Percentiles rank a stretch among this genome's conserved stretches.
phyloP scores from a whole-genome alignment of 2,888 invertebrate species.

The Agonopterix subpropinquella region DNA sequence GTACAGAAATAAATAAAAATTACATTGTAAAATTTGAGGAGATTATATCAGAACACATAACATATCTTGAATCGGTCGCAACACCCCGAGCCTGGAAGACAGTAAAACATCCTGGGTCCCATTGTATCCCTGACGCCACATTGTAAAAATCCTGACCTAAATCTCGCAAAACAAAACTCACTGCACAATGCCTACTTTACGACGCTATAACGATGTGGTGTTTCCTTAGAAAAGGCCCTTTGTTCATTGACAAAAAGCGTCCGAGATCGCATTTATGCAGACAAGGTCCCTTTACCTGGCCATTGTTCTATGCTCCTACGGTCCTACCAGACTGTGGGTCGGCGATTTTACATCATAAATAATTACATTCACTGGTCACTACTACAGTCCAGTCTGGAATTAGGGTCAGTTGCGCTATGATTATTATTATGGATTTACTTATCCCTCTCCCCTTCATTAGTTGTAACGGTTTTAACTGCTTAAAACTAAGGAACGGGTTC shows the following conservation, averaged over 20 bases:
- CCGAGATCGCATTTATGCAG: conserved; percentile 66
- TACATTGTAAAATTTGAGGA: no score
- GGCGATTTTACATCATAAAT: conserved; percentile 65
- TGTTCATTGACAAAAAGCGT: conserved; percentile 72
- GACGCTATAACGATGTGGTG: conserved; percentile 73
- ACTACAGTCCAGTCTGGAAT: conserved; percentile 33
- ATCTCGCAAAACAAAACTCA: conserved; percentile 69
- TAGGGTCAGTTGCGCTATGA: conserved; percentile 66
- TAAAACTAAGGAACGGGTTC: conserved; percentile 74
- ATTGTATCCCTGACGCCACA: conserved; percentile 64
- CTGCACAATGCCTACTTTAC: conserved; percentile 70
- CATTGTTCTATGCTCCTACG: conserved; percentile 62
- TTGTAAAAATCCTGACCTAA: conserved; percentile 72
- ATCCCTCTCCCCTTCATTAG: conserved; percentile 73
- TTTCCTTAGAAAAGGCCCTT: conserved; percentile 71
- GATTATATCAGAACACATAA: neutral
- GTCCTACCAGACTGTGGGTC: conserved; percentile 62
- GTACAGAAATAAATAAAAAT: no score
- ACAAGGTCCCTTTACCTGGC: conserved; percentile 65
- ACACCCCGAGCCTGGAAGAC: conserved; percentile 28
- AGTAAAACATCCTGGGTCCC: conserved; percentile 45
- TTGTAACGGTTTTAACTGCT: conserved; percentile 73
- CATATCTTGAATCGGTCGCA: conserved; percentile 13
- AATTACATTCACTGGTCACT: conserved; percentile 70
- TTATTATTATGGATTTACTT: conserved; percentile 68